Evolutionary conservation across 2,888 invertebrate genomes (phyloP), one percentile per base, ranked within the genome.

Genomic region (Spodoptera picta): DNA sequence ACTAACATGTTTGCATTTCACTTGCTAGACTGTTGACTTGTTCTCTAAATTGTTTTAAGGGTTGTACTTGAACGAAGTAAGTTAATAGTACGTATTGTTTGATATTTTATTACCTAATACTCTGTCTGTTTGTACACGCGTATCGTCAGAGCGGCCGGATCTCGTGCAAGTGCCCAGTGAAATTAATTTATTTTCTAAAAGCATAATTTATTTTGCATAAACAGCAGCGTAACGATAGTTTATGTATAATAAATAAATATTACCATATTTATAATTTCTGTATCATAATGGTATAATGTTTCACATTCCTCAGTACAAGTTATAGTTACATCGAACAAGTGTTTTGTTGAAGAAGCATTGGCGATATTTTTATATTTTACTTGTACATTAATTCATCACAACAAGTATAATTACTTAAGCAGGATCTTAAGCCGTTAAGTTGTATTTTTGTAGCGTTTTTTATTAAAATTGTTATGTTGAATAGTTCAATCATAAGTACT

Each of bases 231-330:
- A 83, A 85, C 79, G 36, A 84, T 87, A 86, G 86, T 84, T 84
- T 85, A 85, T 86, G 86, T 87, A 86, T 80, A 83, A 80, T 83
- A 83, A 72, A 64, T 47, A 80, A 65, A 36, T 36, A 36, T 36
- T 36, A 36, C 36, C 79, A 83, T 92, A 90, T 94, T 94, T 93
- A 93, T 94, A 93, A 94, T 94, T 94, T 94, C 94, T 94, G 94
- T 94, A 93, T 90, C 94, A 90, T 92, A 89, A 93, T 93, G 88
- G 85, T 83, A 58, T 70, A 75, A 80, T 77, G 68, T 82, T 65
- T 72, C 82, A 90, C 88, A 90, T 91, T 90, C 89, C 89, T 86
- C 79, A 84, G 87, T 89, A 87, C 86, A 87, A 88, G 82, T 77
- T 83, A 81, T 82, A 83, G 83, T 84, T 86, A 80, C 84, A 83